Percentiles rank a stretch among this genome's conserved stretches.
phyloP scores from a whole-genome alignment of 2,797 vertebrate genomes.

The Acrossocheilus fasciatus region DNA sequence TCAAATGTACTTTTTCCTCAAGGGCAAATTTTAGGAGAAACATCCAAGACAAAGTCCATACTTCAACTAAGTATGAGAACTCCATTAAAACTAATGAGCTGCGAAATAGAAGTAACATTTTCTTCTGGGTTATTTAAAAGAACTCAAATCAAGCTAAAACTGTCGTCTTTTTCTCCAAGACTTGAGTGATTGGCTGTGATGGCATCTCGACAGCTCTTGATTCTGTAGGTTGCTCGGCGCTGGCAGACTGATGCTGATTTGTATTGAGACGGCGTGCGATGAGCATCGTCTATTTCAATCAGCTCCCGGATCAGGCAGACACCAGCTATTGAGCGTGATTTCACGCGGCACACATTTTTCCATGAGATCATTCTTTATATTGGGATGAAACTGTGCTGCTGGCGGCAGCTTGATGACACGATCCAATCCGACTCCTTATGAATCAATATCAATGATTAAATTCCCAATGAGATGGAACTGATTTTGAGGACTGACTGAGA shows the following conservation, averaged over 20 bases:
- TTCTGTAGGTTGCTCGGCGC: neutral
- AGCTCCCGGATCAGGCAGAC: slow-evolving; percentile 22
- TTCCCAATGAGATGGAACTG: neutral
- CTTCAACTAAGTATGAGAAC: neutral
- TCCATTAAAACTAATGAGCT: slow-evolving; percentile 3
- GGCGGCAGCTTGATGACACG: neutral
- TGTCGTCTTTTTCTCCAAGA: neutral
- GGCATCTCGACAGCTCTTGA: slow-evolving; percentile 31
- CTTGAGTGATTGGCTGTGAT: slow-evolving; percentile 9
- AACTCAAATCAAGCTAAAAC: neutral
- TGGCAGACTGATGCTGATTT: slow-evolving; percentile 41
- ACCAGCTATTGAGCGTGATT: slow-evolving; percentile 31
- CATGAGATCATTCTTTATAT: slow-evolving; percentile 31
- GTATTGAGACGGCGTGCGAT: slow-evolving; percentile 14
- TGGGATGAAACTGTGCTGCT: neutral
- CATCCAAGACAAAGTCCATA: neutral
- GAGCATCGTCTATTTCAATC: slow-evolving; percentile 43
- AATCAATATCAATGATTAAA: slow-evolving; percentile 24
- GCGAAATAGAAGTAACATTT: neutral
- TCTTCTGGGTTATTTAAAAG: neutral
- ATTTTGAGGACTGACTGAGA: slow-evolving; percentile 8
- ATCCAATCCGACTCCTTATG: slow-evolving; percentile 6
- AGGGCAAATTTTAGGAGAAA: neutral
- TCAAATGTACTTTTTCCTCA: neutral
- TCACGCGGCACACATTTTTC: slow-evolving; percentile 5